Evolutionary conservation across 2,113 vertebrate species (phyloP).

Genomic region (Atlantisia rogersi): DNA sequence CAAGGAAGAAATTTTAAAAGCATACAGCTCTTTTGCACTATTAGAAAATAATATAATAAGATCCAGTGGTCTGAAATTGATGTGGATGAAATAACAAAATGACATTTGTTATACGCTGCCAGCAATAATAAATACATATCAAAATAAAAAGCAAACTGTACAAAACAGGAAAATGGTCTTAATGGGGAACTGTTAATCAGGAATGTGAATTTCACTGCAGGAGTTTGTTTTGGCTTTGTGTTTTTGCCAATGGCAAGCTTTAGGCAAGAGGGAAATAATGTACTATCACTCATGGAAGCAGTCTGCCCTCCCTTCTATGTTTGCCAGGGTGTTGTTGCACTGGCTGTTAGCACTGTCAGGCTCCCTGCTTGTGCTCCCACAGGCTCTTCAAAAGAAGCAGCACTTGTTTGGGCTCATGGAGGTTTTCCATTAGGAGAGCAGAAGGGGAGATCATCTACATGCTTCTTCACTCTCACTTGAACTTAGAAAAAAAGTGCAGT

Average conservation of each 20-base stretch:
- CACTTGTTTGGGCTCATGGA: background rate
- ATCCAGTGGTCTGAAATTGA: background rate
- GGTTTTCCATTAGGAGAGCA: background rate
- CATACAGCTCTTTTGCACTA: background rate
- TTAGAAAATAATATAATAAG: background rate
- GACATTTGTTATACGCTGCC: background rate
- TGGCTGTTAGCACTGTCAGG: background rate
- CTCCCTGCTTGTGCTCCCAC: background rate
- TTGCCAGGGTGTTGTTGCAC: background rate
- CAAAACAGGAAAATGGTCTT: background rate
- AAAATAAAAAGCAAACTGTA: background rate
- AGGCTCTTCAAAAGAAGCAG: background rate
- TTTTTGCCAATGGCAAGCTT: slow-evolving; percentile 28
- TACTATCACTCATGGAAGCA: background rate
- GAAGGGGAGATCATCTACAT: background rate
- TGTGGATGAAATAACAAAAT: background rate
- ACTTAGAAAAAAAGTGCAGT: background rate
- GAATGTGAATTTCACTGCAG: background rate
- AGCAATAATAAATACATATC: background rate
- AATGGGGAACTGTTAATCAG: background rate
- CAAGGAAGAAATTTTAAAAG: background rate
- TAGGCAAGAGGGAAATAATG: background rate
- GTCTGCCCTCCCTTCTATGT: background rate
- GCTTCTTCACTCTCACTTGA: background rate
- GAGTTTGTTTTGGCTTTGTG: background rate